Evolutionary conservation across 2,888 invertebrate species (phyloP).

Genomic region (Perdita meconis): DNA sequence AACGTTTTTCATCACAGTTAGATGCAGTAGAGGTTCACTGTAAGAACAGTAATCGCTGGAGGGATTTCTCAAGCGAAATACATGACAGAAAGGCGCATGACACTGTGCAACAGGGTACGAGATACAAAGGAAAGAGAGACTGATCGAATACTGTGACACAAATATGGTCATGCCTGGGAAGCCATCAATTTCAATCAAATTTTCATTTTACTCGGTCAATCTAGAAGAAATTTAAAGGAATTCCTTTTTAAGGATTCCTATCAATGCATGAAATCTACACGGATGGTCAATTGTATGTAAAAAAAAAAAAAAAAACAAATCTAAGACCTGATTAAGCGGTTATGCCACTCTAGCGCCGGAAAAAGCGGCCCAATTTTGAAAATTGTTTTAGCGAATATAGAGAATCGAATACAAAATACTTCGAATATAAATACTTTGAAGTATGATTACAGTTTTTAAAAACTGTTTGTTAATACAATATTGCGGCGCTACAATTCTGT

Average conservation of each 20-base stretch:
- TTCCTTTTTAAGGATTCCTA: neutral
- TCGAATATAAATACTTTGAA: too few relatives aligned
- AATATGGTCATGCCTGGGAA: conserved; percentile 10
- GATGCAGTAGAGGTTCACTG: conserved; percentile 54
- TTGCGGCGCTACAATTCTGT: too few relatives aligned
- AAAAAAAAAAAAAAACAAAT: too few relatives aligned
- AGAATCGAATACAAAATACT: too few relatives aligned
- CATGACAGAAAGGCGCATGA: conserved; percentile 61
- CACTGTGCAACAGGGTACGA: conserved; percentile 68
- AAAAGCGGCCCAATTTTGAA: too few relatives aligned
- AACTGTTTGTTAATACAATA: too few relatives aligned
- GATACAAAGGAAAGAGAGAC: conserved; percentile 35
- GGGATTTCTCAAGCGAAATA: conserved; percentile 52
- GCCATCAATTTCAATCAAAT: conserved; percentile 10
- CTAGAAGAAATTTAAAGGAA: conserved; percentile 1
- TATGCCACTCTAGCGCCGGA: too few relatives aligned
- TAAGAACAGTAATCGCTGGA: conserved; percentile 41
- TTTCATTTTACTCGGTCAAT: conserved; percentile 1
- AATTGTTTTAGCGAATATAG: too few relatives aligned
- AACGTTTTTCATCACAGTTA: conserved; percentile 45
- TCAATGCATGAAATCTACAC: neutral
- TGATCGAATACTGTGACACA: conserved; percentile 15
- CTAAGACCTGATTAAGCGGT: too few relatives aligned
- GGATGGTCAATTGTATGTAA: neutral
- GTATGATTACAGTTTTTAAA: too few relatives aligned